A percentile compares a stretch with the other conserved stretches of the same genome.
These are phyloP conservation scores for Amazonetta brasiliensis DNA, from an alignment of 2,797 vertebrate genomes.

Conservation along the genomic window DNA sequence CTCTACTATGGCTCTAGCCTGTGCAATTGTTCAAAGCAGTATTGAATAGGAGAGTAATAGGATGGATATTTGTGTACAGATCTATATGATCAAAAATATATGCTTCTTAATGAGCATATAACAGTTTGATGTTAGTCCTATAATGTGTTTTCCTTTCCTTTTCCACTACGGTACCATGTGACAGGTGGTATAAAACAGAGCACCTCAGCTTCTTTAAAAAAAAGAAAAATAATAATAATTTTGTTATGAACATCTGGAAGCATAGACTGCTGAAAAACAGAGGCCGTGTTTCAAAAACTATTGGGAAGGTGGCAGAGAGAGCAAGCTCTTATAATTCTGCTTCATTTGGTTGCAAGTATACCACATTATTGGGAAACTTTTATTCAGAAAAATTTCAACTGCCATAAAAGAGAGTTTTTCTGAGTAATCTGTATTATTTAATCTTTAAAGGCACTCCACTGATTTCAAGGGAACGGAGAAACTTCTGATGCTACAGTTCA, in stretches of 20 bases:
- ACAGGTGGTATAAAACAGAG: constrained; percentile 15
- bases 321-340: not conserved
- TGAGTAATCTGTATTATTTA: not conserved
- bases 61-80: not conserved
- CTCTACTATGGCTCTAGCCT: not conserved
- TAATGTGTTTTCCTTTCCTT: not conserved
- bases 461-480: not conserved
- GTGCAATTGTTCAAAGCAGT: not conserved
- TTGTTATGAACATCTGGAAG: constrained; percentile 27
- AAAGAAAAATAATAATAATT: not conserved
- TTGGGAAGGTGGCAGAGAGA: not conserved
- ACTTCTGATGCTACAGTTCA: not conserved
- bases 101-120: not conserved
- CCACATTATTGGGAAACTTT: not conserved
- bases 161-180: not conserved
- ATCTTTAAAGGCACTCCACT: not conserved
- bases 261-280: not conserved
- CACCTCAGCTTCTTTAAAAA: not conserved
- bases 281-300: not conserved
- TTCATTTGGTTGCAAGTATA: not conserved
- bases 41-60: not conserved
- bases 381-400: not conserved
- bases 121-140: not conserved
- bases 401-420: not conserved
- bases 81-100: not conserved